Evolutionary conservation across 2,113 vertebrate species (phyloP), one percentile per base, ranked within the genome.

Genomic region (Oophaga pumilio): DNA sequence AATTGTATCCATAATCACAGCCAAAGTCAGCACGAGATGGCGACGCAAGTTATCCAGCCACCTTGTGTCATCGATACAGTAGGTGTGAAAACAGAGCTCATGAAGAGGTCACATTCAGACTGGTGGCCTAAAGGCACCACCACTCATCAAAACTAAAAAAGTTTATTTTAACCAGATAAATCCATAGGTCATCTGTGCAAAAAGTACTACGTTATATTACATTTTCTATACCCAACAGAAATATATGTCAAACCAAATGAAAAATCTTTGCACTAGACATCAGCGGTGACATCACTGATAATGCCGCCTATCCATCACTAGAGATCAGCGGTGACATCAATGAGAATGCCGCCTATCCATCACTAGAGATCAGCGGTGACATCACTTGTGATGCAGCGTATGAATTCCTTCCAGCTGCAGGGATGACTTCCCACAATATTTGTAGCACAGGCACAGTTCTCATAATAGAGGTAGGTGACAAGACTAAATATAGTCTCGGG

Each of bases 11-110:
- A 52, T 17, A 49, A 33, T 12, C 52, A 33, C 15, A 86, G 85
- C 76, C 60, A 69, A 79, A 69, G 56, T 76, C 86, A 87, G 66
- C 68, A 24, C 13, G 53, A 76, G 28, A 24, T 14, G 22, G 69
- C 26, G 26, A 26, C 28, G 20, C 28, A 53, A 22, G 33, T 22
- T 69, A 33, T 43, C 76, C 60, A 9, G 74, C 22, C 1, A 59
- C 14, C 57, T 59, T 26, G 24, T 57, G 78, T 71, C 78, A 62
- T 66, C 28, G 33, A 82, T 74, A 82, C 50, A 28, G 33, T 80
- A 82, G 78, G 78, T 64, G 86, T 50, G 85, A 87, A 80, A 52
- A 28, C 3, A 12, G 49, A 20, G 84, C 28, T 49, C 84, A 76
- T 1, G 14, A 6, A 15, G 59, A 78, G 74, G 74, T 57, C 76